A percentile compares a stretch with the other conserved stretches of the same genome.
phyloP scores from a whole-genome alignment of 1,140 invertebrate genomes.

The Tribolium madens region DNA sequence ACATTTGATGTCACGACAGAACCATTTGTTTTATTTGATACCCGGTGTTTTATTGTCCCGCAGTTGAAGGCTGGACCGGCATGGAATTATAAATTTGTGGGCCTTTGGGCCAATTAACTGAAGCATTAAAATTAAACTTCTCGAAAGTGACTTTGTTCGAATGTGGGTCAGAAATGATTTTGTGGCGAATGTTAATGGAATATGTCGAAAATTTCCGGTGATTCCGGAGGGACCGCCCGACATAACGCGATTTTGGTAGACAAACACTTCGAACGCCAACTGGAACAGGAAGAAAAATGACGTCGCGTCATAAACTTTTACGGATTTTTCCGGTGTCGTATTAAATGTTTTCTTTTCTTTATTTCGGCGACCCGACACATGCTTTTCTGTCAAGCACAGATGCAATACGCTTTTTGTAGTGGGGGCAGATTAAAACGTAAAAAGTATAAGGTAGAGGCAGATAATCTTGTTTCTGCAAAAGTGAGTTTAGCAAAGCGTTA shows the following conservation, averaged over 20 bases:
- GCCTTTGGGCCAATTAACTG: slow-evolving; percentile 9
- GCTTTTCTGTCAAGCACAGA: slow-evolving; percentile 21
- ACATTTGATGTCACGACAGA: slow-evolving; percentile 11
- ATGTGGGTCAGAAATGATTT: slow-evolving; percentile 4
- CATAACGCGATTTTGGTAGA: slow-evolving; percentile 32
- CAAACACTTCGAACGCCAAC: slow-evolving; percentile 35
- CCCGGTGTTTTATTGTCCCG: not conserved
- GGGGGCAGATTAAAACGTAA: slow-evolving; percentile 20
- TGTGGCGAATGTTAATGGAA: slow-evolving; percentile 30
- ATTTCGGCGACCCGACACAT: slow-evolving; percentile 11
- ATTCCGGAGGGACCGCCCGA: slow-evolving; percentile 4
- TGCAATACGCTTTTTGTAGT: slow-evolving; percentile 21
- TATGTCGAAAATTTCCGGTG: slow-evolving; percentile 19
- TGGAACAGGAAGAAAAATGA: slow-evolving; percentile 36
- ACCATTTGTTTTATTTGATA: slow-evolving; percentile 9
- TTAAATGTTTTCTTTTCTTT: slow-evolving; percentile 37
- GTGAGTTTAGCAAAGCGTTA: slow-evolving; percentile 11
- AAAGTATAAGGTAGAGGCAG: slow-evolving; percentile 1
- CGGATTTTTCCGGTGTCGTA: slow-evolving; percentile 38
- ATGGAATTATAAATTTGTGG: not conserved
- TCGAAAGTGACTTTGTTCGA: not conserved
- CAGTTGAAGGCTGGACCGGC: not conserved
- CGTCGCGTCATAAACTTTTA: slow-evolving; percentile 29
- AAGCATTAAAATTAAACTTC: slow-evolving; percentile 17
- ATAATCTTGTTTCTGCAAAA: slow-evolving; percentile 16